phyloP scores from a whole-genome alignment of 2,888 invertebrate genomes.

The Arge pagana region DNA sequence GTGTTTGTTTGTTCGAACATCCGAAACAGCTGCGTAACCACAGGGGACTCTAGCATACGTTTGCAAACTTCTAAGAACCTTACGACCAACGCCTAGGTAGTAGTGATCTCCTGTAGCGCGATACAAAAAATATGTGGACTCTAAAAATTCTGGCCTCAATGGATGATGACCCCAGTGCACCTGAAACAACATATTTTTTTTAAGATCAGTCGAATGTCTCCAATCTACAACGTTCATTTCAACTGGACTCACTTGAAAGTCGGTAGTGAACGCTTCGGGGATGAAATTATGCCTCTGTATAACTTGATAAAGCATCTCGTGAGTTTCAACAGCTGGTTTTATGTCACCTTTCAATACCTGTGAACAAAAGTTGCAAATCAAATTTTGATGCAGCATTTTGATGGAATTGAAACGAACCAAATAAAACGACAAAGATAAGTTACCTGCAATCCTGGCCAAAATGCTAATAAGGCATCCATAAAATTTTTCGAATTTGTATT shows the following conservation, averaged over 20 bases:
- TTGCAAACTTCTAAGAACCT: constrained; percentile 86
- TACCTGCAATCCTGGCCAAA: constrained; percentile 97
- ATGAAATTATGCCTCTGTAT: constrained; percentile 97
- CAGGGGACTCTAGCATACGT: constrained; percentile 91
- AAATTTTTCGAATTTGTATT: constrained; percentile 92
- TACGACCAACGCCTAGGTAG: constrained; percentile 90
- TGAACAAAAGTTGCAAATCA: constrained; percentile 15
- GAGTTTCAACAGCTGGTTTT: constrained; percentile 97
- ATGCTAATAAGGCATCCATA: constrained; percentile 96
- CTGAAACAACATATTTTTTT: constrained; percentile 51
- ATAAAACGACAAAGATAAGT: constrained; percentile 3
- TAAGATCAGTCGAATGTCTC: constrained; percentile 2
- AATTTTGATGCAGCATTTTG: neutral
- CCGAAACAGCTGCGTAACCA: constrained; percentile 97
- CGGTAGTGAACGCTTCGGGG: constrained; percentile 98
- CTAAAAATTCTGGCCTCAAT: constrained; percentile 94
- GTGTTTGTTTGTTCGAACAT: constrained; percentile 86
- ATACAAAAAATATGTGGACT: constrained; percentile 96
- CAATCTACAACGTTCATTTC: neutral
- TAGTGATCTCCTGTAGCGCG: constrained; percentile 95
- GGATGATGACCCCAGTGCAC: constrained; percentile 99
- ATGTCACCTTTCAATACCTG: constrained; percentile 85
- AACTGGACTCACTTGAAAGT: constrained; percentile 73
- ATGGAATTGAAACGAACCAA: neutral
- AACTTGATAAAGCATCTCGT: constrained; percentile 98